Evolutionary conservation across 2,113 vertebrate genomes (phyloP).

Genomic region (Grallaria varia): DNA sequence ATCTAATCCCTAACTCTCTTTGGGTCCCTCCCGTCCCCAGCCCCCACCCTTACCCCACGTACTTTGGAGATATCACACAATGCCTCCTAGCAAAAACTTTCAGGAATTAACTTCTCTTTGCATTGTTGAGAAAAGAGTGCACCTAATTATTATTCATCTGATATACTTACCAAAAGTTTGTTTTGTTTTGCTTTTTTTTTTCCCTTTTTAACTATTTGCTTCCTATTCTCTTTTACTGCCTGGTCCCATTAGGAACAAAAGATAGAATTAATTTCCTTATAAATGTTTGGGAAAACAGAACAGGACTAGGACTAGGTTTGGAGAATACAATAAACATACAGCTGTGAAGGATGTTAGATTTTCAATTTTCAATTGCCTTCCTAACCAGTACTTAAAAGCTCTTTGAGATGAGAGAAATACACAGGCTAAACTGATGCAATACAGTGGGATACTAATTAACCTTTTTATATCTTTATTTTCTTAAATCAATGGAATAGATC

Average conservation of each 20-base stretch:
- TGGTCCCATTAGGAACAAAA: not conserved
- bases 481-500: not conserved
- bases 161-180: not conserved
- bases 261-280: not conserved
- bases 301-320: not conserved
- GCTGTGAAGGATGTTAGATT: not conserved
- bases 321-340: not conserved
- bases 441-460: not conserved
- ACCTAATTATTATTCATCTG: not conserved
- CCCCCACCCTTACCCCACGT: not conserved
- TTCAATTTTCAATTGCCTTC: not conserved
- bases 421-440: not conserved
- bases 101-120: slow-evolving; percentile 30
- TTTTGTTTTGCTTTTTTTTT: not conserved
- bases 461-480: not conserved
- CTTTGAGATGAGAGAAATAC: not conserved
- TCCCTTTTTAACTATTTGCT: not conserved
- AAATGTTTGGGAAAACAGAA: not conserved
- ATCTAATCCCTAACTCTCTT: slow-evolving; percentile 9
- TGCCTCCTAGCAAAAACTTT: slow-evolving; percentile 32
- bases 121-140: not conserved
- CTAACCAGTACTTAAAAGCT: not conserved
- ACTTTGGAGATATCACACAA: not conserved
- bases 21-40: not conserved
- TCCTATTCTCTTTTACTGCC: not conserved